phyloP scores from a whole-genome alignment of 2,888 invertebrate genomes.

The Phlogophora meticulosa region DNA sequence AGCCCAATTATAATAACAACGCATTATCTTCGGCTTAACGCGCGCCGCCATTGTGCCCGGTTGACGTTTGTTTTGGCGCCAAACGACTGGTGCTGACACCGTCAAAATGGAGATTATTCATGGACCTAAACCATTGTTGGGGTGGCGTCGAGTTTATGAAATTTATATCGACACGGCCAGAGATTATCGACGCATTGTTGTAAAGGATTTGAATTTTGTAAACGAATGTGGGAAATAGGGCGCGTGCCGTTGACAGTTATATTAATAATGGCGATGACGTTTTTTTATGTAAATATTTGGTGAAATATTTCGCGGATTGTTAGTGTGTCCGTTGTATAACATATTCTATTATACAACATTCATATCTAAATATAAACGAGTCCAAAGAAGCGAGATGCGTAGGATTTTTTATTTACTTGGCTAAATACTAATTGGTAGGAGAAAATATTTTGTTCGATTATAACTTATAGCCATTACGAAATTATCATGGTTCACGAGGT shows the following conservation, averaged over 20 bases:
- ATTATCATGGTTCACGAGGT: no score
- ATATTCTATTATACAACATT: no score
- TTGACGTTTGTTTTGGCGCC: constrained; percentile 71
- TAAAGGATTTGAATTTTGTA: constrained; percentile 68
- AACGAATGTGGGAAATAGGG: constrained; percentile 69
- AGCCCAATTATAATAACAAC: constrained; percentile 68
- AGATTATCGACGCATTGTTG: constrained; percentile 69
- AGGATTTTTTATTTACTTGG: neutral
- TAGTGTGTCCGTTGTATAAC: constrained; percentile 12
- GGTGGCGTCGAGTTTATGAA: constrained; percentile 68
- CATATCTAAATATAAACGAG: neutral
- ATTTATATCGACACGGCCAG: constrained; percentile 69
- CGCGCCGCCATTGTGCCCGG: constrained; percentile 65
- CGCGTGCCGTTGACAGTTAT: constrained; percentile 66
- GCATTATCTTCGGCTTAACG: constrained; percentile 68
- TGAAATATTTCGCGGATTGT: constrained; percentile 44
- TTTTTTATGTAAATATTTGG: constrained; percentile 60
- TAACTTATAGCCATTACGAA: no score
- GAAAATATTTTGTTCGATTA: no score
- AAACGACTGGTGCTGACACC: constrained; percentile 69
- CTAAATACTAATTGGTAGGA: neutral
- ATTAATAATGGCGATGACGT: constrained; percentile 63
- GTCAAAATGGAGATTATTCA: constrained; percentile 71
- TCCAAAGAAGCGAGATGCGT: neutral
- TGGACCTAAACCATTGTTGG: constrained; percentile 67